Conservation (phyloP, 2,888 invertebrate species). For the Oasisia sp. region DNA sequence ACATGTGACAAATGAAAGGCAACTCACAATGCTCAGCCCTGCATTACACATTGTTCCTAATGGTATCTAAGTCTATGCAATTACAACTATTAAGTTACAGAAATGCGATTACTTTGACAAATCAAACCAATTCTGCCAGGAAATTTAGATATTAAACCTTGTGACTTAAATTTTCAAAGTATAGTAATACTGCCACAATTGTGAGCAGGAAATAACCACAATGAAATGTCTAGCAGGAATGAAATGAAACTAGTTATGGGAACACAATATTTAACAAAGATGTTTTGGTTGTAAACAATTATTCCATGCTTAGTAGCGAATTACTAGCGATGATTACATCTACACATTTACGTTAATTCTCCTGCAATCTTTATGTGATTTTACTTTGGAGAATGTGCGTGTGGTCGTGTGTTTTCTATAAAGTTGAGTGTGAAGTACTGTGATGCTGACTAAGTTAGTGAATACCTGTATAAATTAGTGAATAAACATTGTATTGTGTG, state of each 20-base stretch:
- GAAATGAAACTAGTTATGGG: neutral
- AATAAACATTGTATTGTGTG: slow-evolving; percentile 8
- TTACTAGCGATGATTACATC: neutral
- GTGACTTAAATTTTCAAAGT: neutral
- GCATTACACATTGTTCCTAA: too few relatives aligned
- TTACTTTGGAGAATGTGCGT: neutral
- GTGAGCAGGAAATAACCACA: neutral
- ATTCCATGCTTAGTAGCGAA: neutral
- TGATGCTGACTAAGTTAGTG: neutral
- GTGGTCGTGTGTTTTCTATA: neutral
- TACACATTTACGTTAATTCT: neutral
- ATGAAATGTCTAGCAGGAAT: neutral
- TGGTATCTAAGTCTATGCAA: too few relatives aligned
- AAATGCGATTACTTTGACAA: too few relatives aligned
- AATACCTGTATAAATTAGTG: neutral
- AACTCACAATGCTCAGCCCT: too few relatives aligned
- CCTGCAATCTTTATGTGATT: neutral
- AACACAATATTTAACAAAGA: neutral
- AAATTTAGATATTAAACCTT: too few relatives aligned
- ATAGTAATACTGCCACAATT: neutral
- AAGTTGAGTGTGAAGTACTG: neutral
- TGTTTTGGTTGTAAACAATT: neutral
- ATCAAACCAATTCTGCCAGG: too few relatives aligned
- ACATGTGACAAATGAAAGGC: too few relatives aligned
- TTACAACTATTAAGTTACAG: too few relatives aligned